A percentile compares a stretch with the other conserved stretches of the same genome.
phyloP scores from a whole-genome alignment of 2,113 vertebrate species.

The Paradisaea rubra region DNA sequence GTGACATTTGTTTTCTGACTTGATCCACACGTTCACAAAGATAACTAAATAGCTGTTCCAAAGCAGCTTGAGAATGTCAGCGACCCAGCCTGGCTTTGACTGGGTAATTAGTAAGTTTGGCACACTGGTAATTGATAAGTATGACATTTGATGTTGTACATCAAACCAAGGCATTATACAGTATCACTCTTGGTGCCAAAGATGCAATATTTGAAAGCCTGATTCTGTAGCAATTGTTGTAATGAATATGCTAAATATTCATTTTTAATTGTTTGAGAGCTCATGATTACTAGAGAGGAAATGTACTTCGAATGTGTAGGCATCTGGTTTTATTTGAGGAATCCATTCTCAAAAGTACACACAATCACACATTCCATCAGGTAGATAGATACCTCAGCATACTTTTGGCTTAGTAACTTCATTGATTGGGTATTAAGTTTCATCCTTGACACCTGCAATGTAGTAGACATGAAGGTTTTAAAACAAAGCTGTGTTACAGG shows the following conservation, averaged over 20 bases:
- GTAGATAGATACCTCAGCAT: neutral
- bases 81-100: neutral
- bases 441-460: constrained; percentile 8
- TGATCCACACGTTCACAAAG: neutral
- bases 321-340: constrained; percentile 14
- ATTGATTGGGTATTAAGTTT: constrained; percentile 2
- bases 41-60: neutral
- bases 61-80: neutral
- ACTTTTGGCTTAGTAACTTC: neutral
- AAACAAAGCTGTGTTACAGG: constrained; percentile 52
- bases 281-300: constrained; percentile 29
- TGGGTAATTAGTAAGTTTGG: neutral
- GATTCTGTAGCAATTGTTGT: constrained; percentile 28
- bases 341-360: neutral
- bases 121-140: neutral
- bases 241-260: constrained; percentile 8
- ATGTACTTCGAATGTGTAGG: neutral
- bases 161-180: neutral
- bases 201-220: constrained; percentile 32
- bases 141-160: neutral
- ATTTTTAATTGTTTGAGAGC: constrained; percentile 8
- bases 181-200: neutral
- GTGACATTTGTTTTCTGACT: neutral
- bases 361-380: neutral
- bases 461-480: constrained; percentile 57